phyloP scores from a whole-genome alignment of 2,888 invertebrate genomes.

The Petrolisthes manimaculis region DNA sequence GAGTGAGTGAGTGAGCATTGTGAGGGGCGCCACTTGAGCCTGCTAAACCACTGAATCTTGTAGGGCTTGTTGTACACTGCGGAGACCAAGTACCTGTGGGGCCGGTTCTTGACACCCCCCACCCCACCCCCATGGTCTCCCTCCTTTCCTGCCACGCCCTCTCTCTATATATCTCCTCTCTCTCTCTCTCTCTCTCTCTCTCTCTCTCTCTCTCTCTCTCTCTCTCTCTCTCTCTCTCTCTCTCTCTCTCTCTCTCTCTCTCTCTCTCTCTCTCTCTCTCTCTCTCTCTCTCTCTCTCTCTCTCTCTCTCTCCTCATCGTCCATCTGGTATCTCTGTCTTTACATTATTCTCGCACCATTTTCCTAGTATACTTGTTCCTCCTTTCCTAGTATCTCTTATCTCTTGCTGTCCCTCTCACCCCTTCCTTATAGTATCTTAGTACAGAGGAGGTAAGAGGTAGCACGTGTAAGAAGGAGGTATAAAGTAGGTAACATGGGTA shows the following conservation, averaged over 20 bases:
- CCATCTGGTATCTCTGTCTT: neutral
- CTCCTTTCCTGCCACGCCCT: constrained; percentile 6
- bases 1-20: neutral
- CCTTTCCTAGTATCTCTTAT: neutral
- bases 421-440: too few relatives aligned
- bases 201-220: neutral
- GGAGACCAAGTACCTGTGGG: constrained; percentile 43
- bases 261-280: neutral
- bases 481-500: neutral
- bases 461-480: neutral
- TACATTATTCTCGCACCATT: neutral
- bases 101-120: constrained; percentile 37
- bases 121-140: neutral
- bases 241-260: neutral
- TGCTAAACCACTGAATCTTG: constrained; percentile 57
- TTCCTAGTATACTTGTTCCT: neutral
- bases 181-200: constrained; percentile 5
- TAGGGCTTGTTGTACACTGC: constrained; percentile 52
- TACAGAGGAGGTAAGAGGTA: too few relatives aligned
- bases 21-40: constrained; percentile 15
- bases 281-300: neutral
- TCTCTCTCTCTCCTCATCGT: neutral
- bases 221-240: neutral
- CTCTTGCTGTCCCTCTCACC: too few relatives aligned
- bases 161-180: neutral